These are phyloP conservation scores for Epinephelus lanceolatus DNA, from an alignment of 2,113 vertebrate genomes.

Conservation along the genomic window DNA sequence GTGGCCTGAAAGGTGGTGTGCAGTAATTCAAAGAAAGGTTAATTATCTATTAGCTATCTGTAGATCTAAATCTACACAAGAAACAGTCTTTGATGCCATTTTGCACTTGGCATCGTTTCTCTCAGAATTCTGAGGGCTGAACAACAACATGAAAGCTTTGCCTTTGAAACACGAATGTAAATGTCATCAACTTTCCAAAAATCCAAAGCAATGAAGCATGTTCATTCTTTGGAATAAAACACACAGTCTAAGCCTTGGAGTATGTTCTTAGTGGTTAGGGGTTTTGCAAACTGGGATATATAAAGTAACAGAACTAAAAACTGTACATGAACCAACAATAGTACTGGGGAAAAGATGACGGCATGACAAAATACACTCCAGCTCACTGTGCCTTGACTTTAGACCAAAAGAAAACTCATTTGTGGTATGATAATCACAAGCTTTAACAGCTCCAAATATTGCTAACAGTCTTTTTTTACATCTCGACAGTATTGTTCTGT, in stretches of 20 bases:
- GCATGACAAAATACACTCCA: conserved; percentile 34
- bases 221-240: conserved; percentile 41
- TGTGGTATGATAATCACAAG: conserved; percentile 62
- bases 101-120: neutral
- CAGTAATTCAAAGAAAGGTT: conserved; percentile 27
- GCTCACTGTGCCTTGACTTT: conserved; percentile 25
- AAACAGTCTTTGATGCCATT: conserved; percentile 19
- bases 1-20: conserved; percentile 32
- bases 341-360: conserved; percentile 56
- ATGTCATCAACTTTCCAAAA: neutral
- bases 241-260: conserved; percentile 1
- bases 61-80: neutral
- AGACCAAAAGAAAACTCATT: conserved; percentile 41
- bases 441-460: conserved; percentile 52
- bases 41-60: neutral
- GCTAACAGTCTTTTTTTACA: conserved; percentile 36
- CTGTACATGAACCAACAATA: conserved; percentile 40
- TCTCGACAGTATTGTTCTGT: conserved; percentile 45
- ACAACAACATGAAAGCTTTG: neutral
- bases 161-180: conserved; percentile 7
- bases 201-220: conserved; percentile 17
- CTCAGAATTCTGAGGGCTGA: neutral
- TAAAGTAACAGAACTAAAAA: conserved; percentile 51
- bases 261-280: conserved; percentile 27
- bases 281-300: conserved; percentile 48